Evolutionary conservation across 2,797 vertebrate genomes (phyloP).

Genomic region (Molossus alvarezi): DNA sequence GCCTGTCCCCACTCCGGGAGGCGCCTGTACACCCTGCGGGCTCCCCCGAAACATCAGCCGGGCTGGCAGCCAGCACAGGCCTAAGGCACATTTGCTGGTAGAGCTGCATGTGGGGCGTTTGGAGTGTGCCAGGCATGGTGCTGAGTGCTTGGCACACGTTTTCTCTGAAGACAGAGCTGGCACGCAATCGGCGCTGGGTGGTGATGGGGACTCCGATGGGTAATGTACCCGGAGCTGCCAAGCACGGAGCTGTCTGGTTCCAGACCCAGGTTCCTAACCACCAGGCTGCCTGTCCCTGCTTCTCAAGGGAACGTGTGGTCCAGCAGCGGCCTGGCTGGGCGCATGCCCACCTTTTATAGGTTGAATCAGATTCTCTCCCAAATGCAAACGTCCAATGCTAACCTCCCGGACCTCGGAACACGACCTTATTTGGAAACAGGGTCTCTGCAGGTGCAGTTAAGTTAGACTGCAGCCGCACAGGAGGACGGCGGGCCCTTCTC

Average conservation of each 20-base stretch:
- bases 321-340: neutral
- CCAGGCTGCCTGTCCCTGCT: fast-evolving
- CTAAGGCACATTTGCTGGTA: neutral
- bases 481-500: neutral
- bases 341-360: neutral
- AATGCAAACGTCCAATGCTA: neutral
- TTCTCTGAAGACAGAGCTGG: neutral
- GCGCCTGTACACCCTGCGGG: neutral
- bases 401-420: neutral
- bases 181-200: fast-evolving
- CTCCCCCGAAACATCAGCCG: neutral
- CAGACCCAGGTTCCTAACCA: neutral
- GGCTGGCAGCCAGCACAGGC: neutral
- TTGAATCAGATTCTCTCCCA: fast-evolving
- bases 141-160: too few species aligned
- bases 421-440: neutral
- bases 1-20: neutral
- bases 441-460: too few species aligned
- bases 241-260: neutral
- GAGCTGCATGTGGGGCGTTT: neutral
- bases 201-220: neutral
- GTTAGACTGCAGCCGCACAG: neutral
- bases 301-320: fast-evolving
- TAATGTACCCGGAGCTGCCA: fast-evolving
- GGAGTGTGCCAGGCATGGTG: too few species aligned